Conservation (phyloP, 2,888 invertebrate species). For the Lepidocyrtinus sp. region DNA sequence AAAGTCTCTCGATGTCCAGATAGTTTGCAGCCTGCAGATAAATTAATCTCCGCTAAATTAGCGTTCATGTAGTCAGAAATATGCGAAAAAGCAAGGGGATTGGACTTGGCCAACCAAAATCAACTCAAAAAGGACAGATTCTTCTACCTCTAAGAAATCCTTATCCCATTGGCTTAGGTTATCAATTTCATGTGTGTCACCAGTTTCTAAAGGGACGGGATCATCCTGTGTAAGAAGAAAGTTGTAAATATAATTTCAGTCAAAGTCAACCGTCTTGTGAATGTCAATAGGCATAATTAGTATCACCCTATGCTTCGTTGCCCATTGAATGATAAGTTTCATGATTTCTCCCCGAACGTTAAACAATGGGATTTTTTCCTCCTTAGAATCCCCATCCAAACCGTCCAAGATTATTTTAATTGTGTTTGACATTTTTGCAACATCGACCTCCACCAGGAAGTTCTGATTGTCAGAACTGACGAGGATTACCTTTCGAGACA, state of each 20-base stretch:
- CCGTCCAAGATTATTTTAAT: constrained; percentile 99
- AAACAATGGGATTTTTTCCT: constrained; percentile 95
- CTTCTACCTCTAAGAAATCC: constrained; percentile 98
- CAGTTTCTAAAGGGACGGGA: constrained; percentile 95
- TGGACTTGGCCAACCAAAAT: constrained; percentile 78
- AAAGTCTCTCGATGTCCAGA: constrained; percentile 92
- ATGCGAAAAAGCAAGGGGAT: neutral
- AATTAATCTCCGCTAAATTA: neutral
- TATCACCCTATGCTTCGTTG: constrained; percentile 86
- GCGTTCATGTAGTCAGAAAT: neutral
- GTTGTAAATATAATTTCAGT: too few relatives aligned
- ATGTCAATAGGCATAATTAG: neutral
- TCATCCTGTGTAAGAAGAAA: too few relatives aligned
- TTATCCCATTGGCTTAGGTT: constrained; percentile 99
- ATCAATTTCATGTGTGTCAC: constrained; percentile 98
- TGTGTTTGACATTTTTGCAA: constrained; percentile 97
- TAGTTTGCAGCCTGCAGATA: constrained; percentile 89
- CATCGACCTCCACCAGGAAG: constrained; percentile 96
- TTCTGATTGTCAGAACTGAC: constrained; percentile 96
- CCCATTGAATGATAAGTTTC: constrained; percentile 93
- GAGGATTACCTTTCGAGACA: constrained; percentile 95
- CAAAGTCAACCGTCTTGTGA: constrained; percentile 17
- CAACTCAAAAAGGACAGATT: constrained; percentile 95
- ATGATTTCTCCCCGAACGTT: constrained; percentile 98
- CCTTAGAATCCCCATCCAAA: constrained; percentile 83